Conservation (phyloP, 2,797 vertebrate species). For the Scolopax rusticola region DNA sequence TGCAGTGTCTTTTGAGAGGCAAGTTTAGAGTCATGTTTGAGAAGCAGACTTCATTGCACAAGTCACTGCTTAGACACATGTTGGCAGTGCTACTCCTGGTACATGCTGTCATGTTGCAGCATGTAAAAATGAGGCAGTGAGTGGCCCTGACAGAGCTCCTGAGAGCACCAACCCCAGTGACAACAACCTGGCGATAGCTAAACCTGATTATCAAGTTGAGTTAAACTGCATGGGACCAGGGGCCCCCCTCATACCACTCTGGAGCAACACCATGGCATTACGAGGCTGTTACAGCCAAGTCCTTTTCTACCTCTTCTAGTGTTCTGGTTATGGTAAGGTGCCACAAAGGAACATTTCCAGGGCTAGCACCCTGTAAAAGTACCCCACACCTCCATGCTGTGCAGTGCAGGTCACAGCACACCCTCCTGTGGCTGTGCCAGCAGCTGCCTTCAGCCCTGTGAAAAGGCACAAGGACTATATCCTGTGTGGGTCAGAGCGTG, state of each 20-base stretch:
- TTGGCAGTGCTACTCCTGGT: neutral
- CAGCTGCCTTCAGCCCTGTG: neutral
- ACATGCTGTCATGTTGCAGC: neutral
- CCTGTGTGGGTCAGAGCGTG: fast-evolving
- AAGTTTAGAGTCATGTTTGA: neutral
- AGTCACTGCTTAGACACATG: neutral
- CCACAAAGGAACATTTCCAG: neutral
- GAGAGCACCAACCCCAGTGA: neutral
- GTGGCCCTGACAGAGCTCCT: neutral
- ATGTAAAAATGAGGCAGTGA: neutral
- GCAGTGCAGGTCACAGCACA: neutral
- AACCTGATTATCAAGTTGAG: neutral
- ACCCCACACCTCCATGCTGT: neutral
- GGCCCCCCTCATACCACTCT: neutral
- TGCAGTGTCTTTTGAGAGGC: neutral
- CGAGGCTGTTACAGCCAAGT: fast-evolving
- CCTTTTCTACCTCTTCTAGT: neutral
- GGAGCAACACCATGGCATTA: neutral
- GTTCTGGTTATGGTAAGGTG: neutral
- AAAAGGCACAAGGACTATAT: neutral
- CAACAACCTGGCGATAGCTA: neutral
- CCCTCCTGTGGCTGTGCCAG: neutral
- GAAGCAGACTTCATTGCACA: neutral
- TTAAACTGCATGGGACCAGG: neutral
- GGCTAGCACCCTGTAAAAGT: neutral